Evolutionary conservation across 2,888 invertebrate genomes (phyloP).

Genomic region (Agonopterix heracliana): DNA sequence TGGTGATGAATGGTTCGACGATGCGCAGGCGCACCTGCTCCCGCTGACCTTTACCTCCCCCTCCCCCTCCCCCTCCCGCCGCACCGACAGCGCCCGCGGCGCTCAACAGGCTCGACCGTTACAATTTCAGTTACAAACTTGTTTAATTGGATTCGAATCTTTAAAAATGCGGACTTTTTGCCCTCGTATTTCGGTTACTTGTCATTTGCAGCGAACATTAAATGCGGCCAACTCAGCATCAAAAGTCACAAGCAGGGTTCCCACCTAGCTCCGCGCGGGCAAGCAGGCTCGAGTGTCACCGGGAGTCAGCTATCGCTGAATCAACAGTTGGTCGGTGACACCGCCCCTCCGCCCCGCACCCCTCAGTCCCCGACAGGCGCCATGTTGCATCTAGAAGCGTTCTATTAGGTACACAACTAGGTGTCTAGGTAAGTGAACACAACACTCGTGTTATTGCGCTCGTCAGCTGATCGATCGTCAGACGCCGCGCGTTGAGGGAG

Average conservation of each 20-base stretch:
- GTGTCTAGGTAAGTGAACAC: too few relatives aligned
- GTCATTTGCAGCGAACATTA: background rate
- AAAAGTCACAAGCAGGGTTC: background rate
- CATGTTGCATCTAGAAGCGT: background rate
- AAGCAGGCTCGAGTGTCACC: background rate
- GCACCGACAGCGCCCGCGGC: background rate
- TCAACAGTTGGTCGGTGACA: background rate
- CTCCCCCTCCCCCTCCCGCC: background rate
- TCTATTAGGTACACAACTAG: too few relatives aligned
- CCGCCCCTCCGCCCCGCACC: background rate
- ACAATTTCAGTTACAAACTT: background rate
- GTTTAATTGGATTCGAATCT: too few relatives aligned
- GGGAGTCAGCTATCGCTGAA: background rate
- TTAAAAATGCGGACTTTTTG: background rate
- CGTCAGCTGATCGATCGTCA: too few relatives aligned
- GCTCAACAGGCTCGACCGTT: background rate
- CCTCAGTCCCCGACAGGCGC: background rate
- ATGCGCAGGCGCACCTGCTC: background rate
- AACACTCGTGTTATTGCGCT: too few relatives aligned
- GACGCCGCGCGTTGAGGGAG: too few relatives aligned
- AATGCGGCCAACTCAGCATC: background rate
- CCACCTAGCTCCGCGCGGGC: background rate
- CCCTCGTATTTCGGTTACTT: background rate
- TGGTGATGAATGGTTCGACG: background rate
- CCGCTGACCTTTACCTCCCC: conserved; percentile 11